Conservation (phyloP, 2,888 invertebrate genomes). For the Ochropleura plecta region DNA sequence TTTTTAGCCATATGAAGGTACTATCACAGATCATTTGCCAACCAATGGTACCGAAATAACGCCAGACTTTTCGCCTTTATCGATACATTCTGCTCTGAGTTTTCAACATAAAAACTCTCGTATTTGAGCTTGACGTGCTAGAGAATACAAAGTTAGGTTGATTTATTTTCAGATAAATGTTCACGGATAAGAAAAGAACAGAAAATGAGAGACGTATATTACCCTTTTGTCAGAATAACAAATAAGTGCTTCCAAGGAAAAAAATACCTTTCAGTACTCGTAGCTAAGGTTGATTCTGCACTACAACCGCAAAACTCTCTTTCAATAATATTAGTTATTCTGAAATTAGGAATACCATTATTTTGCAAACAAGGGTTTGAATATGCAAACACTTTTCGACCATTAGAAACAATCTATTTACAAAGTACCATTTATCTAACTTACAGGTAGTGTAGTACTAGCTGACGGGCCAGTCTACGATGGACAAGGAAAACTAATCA, state of each 20-base stretch:
- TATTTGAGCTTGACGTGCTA: constrained; percentile 69
- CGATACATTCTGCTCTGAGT: constrained; percentile 73
- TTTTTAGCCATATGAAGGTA: constrained; percentile 80
- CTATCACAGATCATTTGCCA: constrained; percentile 85
- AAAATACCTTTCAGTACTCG: not conserved
- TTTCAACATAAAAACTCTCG: constrained; percentile 73
- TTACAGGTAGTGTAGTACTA: constrained; percentile 63
- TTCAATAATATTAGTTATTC: not conserved
- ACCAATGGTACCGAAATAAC: constrained; percentile 86
- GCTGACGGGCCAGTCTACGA: constrained; percentile 64
- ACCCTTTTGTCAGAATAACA: not conserved
- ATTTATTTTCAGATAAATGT: constrained; percentile 48
- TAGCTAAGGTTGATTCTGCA: too few species aligned
- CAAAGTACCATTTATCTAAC: not conserved
- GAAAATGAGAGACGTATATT: constrained; percentile 21
- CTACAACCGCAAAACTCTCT: not conserved
- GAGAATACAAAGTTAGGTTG: constrained; percentile 54
- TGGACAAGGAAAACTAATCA: constrained; percentile 63
- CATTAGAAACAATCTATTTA: constrained; percentile 4
- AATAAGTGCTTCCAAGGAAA: not conserved
- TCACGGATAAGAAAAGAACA: constrained; percentile 28
- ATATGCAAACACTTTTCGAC: not conserved
- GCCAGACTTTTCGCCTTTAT: constrained; percentile 76
- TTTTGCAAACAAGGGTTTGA: not conserved
- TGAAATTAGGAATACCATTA: not conserved